Percentiles rank a stretch among this genome's conserved stretches.
phyloP scores from a whole-genome alignment of 2,797 vertebrate species.

The Naso thynnoides region DNA sequence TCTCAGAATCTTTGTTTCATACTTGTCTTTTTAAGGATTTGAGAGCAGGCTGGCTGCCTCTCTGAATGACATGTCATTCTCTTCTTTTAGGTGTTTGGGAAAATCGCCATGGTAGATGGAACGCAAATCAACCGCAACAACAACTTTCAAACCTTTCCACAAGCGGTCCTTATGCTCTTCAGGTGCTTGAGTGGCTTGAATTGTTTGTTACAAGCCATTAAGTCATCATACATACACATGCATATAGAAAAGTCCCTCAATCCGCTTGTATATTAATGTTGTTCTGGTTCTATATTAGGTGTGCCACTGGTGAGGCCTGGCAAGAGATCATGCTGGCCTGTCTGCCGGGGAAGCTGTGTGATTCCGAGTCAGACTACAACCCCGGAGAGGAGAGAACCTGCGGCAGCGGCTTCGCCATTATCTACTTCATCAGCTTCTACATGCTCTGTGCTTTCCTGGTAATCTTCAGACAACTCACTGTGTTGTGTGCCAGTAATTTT shows the following conservation, averaged over 20 bases:
- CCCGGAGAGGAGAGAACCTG: conserved; percentile 94
- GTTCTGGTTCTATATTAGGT: conserved; percentile 79
- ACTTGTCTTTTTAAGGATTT: neutral
- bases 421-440: conserved; percentile 99
- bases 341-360: conserved; percentile 94
- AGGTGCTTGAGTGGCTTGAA: conserved; percentile 81
- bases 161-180: conserved; percentile 96
- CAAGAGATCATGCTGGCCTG: conserved; percentile 99
- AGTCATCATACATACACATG: neutral
- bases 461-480: conserved; percentile 19
- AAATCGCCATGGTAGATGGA: conserved; percentile 97
- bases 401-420: conserved; percentile 94
- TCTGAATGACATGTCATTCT: neutral
- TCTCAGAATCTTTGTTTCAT: neutral
- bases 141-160: conserved; percentile 98
- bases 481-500: neutral
- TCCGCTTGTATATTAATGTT: neutral
- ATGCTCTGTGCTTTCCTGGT: conserved; percentile 99
- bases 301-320: conserved; percentile 98
- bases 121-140: conserved; percentile 98
- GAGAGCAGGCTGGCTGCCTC: neutral
- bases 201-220: neutral
- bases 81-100: conserved; percentile 92
- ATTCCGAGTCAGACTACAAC: conserved; percentile 92
- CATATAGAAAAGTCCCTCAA: neutral